Percentiles rank a stretch among this genome's conserved stretches.
These are phyloP conservation scores for Catharus fuscescens DNA, from an alignment of 2,113 vertebrate genomes.

Conservation along the genomic window DNA sequence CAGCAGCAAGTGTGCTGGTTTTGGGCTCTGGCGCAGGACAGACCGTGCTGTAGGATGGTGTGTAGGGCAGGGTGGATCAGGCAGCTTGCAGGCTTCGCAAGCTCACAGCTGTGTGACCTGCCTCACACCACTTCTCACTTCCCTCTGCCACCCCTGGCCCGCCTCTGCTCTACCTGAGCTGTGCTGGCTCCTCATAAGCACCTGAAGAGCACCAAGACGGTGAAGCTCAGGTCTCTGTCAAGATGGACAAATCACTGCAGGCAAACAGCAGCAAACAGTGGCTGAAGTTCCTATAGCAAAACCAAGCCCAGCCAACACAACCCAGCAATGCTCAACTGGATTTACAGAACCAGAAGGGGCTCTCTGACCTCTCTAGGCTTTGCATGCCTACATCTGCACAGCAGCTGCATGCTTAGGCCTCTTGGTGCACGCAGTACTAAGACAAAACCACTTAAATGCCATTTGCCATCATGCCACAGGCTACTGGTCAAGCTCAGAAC, in stretches of 20 bases:
- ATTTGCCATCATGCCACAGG: background rate
- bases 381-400: background rate
- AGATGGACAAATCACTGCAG: background rate
- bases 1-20: background rate
- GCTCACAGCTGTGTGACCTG: background rate
- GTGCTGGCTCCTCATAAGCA: background rate
- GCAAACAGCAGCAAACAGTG: background rate
- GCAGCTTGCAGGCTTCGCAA: background rate
- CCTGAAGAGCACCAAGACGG: background rate
- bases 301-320: background rate
- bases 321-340: background rate
- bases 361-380: background rate
- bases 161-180: background rate
- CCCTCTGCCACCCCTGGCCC: background rate
- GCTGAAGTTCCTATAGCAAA: background rate
- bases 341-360: background rate
- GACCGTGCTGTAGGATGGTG: fast-evolving
- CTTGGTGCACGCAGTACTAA: background rate
- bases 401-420: background rate
- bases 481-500: background rate
- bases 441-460: background rate
- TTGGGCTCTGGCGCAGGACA: background rate
- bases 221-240: background rate
- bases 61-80: background rate
- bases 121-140: background rate